Conservation (phyloP, 2,113 vertebrate species). For the Charina bottae region DNA sequence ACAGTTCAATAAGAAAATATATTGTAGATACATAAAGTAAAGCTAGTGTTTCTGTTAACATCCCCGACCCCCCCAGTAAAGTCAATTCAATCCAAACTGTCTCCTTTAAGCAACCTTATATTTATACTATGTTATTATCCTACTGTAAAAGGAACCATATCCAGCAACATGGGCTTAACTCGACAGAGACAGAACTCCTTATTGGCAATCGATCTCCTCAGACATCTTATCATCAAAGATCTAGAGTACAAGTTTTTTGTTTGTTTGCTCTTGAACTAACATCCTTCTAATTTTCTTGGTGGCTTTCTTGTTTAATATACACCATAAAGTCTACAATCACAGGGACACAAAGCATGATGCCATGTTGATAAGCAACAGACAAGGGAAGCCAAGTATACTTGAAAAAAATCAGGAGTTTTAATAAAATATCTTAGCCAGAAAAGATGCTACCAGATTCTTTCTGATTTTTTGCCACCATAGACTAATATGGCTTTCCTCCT, state of each 20-base stretch:
- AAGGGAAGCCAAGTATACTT: neutral
- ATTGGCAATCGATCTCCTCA: neutral
- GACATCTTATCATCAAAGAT: neutral
- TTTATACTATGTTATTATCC: neutral
- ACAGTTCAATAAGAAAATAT: neutral
- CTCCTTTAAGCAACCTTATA: neutral
- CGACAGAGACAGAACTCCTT: neutral
- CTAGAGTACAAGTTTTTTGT: neutral
- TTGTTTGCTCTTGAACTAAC: neutral
- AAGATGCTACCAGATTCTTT: neutral
- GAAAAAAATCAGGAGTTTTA: neutral
- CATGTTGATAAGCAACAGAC: neutral
- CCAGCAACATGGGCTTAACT: neutral
- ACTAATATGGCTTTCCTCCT: neutral
- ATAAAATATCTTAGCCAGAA: neutral
- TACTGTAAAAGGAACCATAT: neutral
- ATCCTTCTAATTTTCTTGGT: neutral
- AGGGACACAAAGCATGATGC: neutral
- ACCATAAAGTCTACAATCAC: neutral
- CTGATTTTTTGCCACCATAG: neutral
- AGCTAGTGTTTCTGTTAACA: neutral
- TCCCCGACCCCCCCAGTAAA: too few relatives aligned
- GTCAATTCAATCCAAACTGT: too few relatives aligned
- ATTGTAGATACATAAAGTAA: neutral
- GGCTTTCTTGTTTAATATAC: neutral